Evolutionary conservation across 2,797 vertebrate species (phyloP), one percentile per base, ranked within the genome.

Genomic region (Notamacropus eugenii): DNA sequence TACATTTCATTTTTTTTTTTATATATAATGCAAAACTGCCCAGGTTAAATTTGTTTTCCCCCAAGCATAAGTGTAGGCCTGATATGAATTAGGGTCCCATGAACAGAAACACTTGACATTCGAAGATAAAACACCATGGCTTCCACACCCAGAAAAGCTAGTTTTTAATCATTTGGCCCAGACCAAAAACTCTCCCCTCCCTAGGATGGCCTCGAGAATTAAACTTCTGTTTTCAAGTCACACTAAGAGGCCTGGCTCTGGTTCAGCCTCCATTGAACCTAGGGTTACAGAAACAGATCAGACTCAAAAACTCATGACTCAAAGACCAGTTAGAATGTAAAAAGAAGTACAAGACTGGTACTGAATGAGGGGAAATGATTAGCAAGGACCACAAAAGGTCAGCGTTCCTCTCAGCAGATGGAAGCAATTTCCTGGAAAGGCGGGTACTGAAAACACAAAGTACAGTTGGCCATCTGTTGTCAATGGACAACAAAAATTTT

Each of bases 361-460:
- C 91, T 50, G 67, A 95, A 92, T 93, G 96, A 93, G 55, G 58
- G 94, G 40, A 98, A 97, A 93, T 95, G 90, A 94, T 91, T 94
- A 96, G 91, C 13, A 93, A n/a, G 55, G 54, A 90, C 95, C 16
- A 93, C n/a, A 96, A 95, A 97, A 94, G 92, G 96, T 97, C 97
- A 98, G 93, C 92, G 93, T 91, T 92, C 74, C 55, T 92, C 92
- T 95, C 50, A 94, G 40, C 97, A 97, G 95, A 97, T 96, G 91
- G 92, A 91, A 97, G 93, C 95, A 93, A 97, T 95, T 97, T 97
- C 93, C 97, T 97, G 93, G 96, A 96, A 97, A 95, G 97, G 92
- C 58, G 90, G 90, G 97, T 94, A 96, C 74, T 82, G 91, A 91
- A 97, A 96, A 90, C 93, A 95, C 97, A 97, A 56, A 92, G 58